phyloP scores from a whole-genome alignment of 1,140 invertebrate genomes.

The Leguminivora glycinivorella region DNA sequence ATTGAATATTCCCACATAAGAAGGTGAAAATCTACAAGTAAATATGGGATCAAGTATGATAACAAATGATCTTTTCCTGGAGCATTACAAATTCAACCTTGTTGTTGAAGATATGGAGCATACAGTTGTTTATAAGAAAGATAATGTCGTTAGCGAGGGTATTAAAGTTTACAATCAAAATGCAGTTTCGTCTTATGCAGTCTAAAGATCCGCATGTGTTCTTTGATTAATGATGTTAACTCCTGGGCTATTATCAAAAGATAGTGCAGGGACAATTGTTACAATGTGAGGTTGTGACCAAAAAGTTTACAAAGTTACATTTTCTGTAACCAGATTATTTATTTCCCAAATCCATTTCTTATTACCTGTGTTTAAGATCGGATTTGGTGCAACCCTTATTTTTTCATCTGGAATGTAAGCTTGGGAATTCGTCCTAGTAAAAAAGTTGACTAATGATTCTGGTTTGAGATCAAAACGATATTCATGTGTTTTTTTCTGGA shows the following conservation, averaged over 20 bases:
- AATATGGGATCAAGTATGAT: slow-evolving; percentile 65
- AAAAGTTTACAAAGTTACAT: slow-evolving; percentile 37
- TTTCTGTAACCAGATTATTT: background rate
- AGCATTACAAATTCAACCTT: slow-evolving; percentile 38
- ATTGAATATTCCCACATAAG: slow-evolving; percentile 75
- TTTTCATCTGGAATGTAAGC: slow-evolving; percentile 10
- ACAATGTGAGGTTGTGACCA: slow-evolving; percentile 55
- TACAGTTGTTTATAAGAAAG: slow-evolving; percentile 39
- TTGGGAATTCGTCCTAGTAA: slow-evolving; percentile 43
- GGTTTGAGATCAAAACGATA: slow-evolving; percentile 70
- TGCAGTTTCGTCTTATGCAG: slow-evolving; percentile 58
- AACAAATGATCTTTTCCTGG: slow-evolving; percentile 58
- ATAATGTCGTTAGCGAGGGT: slow-evolving; percentile 51
- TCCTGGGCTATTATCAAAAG: slow-evolving; percentile 63
- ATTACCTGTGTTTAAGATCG: slow-evolving; percentile 39
- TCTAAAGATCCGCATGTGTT: slow-evolving; percentile 69
- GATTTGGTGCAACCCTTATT: slow-evolving; percentile 30
- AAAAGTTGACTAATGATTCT: slow-evolving; percentile 78
- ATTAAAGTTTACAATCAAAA: slow-evolving; percentile 68
- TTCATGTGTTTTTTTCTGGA: slow-evolving; percentile 69
- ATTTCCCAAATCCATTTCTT: slow-evolving; percentile 18
- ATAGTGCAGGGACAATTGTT: slow-evolving; percentile 58
- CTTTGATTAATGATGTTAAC: slow-evolving; percentile 71
- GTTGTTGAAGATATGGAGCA: slow-evolving; percentile 31
- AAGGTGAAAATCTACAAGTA: slow-evolving; percentile 75